Base-by-base conservation (phyloP, 2,113 vertebrate species). In the Nothoprocta pentlandii region DNA sequence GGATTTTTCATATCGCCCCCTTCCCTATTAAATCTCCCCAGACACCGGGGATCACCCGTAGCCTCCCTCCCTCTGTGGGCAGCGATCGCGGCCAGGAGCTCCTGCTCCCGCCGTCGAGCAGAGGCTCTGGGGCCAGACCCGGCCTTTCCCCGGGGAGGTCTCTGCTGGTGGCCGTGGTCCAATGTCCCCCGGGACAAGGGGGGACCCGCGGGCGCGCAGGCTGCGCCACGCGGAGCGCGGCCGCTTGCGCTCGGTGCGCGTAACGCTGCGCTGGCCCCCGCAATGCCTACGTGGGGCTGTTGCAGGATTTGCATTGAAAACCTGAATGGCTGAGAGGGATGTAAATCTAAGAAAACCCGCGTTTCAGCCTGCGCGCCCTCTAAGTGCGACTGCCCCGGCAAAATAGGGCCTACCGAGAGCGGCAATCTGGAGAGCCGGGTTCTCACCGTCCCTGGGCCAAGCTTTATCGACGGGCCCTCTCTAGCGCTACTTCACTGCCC, bases 331-430 rank as follows among this genome's bases (percentile, higher is more conserved):
- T 94, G 96, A 97, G 97, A 97, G 97, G 97, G 96, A 96, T 98
- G 96, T 97, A 97, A 98, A 98, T 97, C 89, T 96, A 95, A 95
- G 97, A 96, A 98, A 98, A 98, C 98, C 98, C 97, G 94, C 88
- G 82, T 98, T 97, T 97, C 98, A 98, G 97, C 96, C 97, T 95
- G 93, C 88, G 90, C 92, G 82, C 95, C 85, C 94, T 79, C 96
- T 97, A 97, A 98, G 96, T 95, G 96, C 94, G 84, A 95, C 98
- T 98, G 98, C 85, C 95, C 87, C 79, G 87, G 95, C 93, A 97
- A 98, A 98, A 98, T 98, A 98, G 97, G 98, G 93, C 97, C 98
- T 98, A 97, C 97, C 97, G 97, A 92, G 97, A 97, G 92, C 95
- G 80, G 81, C 97, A 96, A 95, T 90, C 46, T 80, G 58, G 84